Evolutionary conservation across 2,888 invertebrate genomes (phyloP).

Genomic region (Lasioglossum marginatum): DNA sequence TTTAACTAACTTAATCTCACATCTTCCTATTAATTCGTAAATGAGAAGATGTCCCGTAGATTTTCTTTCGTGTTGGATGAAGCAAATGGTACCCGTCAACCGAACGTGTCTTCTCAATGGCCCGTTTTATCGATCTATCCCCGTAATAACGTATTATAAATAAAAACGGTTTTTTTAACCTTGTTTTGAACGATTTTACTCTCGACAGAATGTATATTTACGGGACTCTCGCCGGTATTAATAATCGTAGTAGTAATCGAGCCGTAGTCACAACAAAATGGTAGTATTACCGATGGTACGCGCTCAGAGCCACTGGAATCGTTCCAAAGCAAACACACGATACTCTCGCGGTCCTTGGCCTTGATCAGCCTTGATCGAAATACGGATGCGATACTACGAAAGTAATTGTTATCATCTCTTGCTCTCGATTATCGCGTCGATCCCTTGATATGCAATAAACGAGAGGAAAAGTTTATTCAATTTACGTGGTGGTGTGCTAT

Average conservation of each 20-base stretch:
- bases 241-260: constrained; percentile 1
- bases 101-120: background rate
- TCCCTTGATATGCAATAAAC: background rate
- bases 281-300: background rate
- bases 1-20: background rate
- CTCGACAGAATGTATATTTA: background rate
- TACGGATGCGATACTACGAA: background rate
- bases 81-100: background rate
- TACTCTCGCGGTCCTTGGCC: constrained; percentile 3
- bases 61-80: background rate
- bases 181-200: constrained; percentile 11
- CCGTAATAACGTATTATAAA: constrained; percentile 18
- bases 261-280: background rate
- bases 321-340: constrained; percentile 14
- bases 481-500: background rate
- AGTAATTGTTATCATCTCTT: background rate
- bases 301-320: constrained; percentile 2
- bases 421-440: background rate
- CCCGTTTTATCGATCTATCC: constrained; percentile 15
- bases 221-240: background rate
- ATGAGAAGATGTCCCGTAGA: background rate
- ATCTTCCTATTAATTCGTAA: background rate
- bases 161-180: constrained; percentile 10
- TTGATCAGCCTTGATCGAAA: constrained; percentile 16
- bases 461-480: background rate